Evolutionary conservation across 1,140 invertebrate genomes (phyloP), one percentile per base, ranked within the genome.

Genomic region (Trichonephila clavata): DNA sequence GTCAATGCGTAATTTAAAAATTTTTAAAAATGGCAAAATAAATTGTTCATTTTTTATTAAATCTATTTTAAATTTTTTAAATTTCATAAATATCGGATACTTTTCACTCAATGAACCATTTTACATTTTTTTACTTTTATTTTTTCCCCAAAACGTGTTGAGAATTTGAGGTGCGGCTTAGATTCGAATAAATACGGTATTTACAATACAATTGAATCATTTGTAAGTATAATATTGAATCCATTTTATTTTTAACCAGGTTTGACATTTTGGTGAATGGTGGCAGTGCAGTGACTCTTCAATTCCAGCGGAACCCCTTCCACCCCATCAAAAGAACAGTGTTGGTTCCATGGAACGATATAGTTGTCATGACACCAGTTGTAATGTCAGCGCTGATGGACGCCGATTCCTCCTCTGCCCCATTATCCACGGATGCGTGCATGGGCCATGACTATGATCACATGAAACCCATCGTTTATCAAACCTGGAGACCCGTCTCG

Each of bases 191-290:
- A 39, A 39, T 39, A 39, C 32, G 1, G 32, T 39, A 39, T 39
- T 39, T 39, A 39, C 32, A 39, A 39, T 39, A 39, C 32, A 39
- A 39, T 50, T 5, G 50, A 5, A 13, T 10, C 0, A 50, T 50
- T 50, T 50, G 50, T 50, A 1, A 0, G 1, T 5, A 50, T 50
- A 50, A 50, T 50, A 50, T 10, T 50, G 50, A 10, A 50, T 50
- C 10, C 50, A 10, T 50, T 50, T 50, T 13, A 32, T 50, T 92
- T 86, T 88, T 32, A 90, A 71, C 93, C 20, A 96, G 98, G 97
- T 99, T 99, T 96, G 99, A 99, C 96, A 97, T 99, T 7, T 97
- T 99, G 95, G 99, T 99, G 20, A 99, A 99, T 96, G 99, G 99
- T 16, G 99, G 99, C 14, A 98, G 99, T 0, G 98, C 98, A 0